Evolutionary conservation across 2,113 vertebrate genomes (phyloP).

Genomic region (Xiphorhynchus elegans): DNA sequence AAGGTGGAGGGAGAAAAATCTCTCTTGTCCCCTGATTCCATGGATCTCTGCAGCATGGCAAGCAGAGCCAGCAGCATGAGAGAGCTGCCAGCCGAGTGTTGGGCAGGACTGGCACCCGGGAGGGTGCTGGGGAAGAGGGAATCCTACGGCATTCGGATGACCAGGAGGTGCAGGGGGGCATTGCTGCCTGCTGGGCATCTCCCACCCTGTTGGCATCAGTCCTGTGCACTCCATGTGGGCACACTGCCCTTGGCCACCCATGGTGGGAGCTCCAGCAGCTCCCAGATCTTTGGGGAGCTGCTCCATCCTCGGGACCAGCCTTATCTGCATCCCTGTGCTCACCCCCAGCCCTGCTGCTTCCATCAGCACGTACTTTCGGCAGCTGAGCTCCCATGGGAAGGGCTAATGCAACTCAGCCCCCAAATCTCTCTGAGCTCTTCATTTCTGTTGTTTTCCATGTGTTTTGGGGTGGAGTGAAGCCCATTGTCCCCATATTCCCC

Average conservation of each 20-base stretch:
- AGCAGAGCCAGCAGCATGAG: rapidly evolving
- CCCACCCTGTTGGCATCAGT: not conserved
- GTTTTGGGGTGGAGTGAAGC: rapidly evolving
- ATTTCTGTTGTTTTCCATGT: rapidly evolving
- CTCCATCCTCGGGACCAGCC: rapidly evolving
- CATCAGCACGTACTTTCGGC: rapidly evolving
- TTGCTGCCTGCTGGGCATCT: not conserved
- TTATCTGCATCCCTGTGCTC: not conserved
- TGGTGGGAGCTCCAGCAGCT: not conserved
- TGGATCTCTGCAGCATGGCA: not conserved
- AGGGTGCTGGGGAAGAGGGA: not conserved
- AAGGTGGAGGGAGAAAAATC: not conserved
- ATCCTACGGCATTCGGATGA: rapidly evolving
- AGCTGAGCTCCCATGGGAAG: not conserved
- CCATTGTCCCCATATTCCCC: rapidly evolving
- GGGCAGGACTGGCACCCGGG: not conserved
- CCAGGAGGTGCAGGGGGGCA: rapidly evolving
- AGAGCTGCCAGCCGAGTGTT: not conserved
- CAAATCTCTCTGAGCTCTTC: not conserved
- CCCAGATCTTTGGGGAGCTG: not conserved
- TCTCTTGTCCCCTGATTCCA: not conserved
- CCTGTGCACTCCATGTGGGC: rapidly evolving
- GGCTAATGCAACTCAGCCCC: not conserved
- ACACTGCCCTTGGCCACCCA: rapidly evolving
- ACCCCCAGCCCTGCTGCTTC: not conserved